Percentiles rank a stretch among this genome's conserved stretches.
phyloP scores from a whole-genome alignment of 2,113 vertebrate species.

The Chloropsis cyanopogon region DNA sequence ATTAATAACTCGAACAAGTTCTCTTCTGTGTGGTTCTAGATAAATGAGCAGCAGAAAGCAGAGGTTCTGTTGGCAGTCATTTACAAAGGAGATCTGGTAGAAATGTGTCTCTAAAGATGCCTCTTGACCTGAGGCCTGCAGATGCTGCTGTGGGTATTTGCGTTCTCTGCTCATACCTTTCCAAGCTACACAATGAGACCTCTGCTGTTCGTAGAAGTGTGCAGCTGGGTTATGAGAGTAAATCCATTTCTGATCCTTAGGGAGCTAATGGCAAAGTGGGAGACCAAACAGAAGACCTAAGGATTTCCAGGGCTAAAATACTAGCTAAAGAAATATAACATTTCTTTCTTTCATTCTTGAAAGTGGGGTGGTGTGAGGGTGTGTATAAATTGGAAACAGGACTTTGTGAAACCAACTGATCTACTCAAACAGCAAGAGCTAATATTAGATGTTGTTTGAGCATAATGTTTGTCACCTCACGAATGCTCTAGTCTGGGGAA shows the following conservation, averaged over 20 bases:
- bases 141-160: accelerated
- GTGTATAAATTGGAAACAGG: neutral
- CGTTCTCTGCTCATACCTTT: accelerated
- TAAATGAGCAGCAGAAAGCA: neutral
- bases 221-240: neutral
- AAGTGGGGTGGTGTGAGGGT: neutral
- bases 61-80: neutral
- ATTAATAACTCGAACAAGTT: neutral
- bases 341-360: neutral
- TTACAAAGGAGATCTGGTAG: neutral
- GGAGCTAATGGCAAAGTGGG: neutral
- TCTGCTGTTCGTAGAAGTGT: neutral
- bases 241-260: neutral
- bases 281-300: neutral
- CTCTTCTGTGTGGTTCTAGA: neutral
- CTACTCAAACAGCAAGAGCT: neutral
- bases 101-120: neutral
- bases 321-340: neutral
- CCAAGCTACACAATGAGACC: neutral
- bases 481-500: neutral
- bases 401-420: neutral
- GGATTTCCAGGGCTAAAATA: neutral
- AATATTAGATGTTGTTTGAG: neutral
- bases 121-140: neutral
- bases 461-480: neutral